phyloP scores from a whole-genome alignment of 30 jellyfish, hydroid and myxozoan species.

The Aurelia sp. region DNA sequence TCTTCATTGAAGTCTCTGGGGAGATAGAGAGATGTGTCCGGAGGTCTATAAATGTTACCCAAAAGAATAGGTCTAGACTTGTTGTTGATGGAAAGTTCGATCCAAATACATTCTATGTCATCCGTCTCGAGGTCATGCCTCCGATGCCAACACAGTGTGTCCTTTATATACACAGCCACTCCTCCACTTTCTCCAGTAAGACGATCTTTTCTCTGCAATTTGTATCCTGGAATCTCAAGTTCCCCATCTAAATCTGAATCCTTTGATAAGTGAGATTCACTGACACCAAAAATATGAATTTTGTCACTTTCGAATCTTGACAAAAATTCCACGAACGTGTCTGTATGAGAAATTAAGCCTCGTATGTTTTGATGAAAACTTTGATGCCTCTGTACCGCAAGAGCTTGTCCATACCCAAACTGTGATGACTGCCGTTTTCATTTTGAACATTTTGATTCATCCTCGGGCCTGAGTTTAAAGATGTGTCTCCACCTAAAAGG shows the following conservation, averaged over 20 bases:
- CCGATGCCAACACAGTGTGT: conserved; percentile 37
- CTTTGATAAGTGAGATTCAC: conserved; percentile 18
- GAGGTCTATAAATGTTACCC: conserved; percentile 45
- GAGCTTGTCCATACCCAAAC: no score
- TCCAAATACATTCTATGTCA: conserved; percentile 47
- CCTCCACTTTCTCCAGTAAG: conserved; percentile 53
- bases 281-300: conserved; percentile 25
- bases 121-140: conserved; percentile 41
- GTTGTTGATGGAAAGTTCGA: conserved; percentile 27
- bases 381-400: not conserved
- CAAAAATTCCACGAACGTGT: conserved; percentile 27
- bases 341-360: conserved; percentile 24
- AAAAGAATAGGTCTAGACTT: conserved; percentile 28
- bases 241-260: conserved; percentile 22
- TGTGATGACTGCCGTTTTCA: no score
- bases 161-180: conserved; percentile 38
- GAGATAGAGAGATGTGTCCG: conserved; percentile 33
- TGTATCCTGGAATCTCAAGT: conserved; percentile 30
- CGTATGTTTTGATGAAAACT: conserved; percentile 31
- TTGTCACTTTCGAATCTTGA: conserved; percentile 15
- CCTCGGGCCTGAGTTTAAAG: conserved; percentile 3
- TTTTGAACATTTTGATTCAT: not conserved
- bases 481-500: conserved; percentile 16
- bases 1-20: conserved; percentile 36
- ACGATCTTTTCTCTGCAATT: conserved; percentile 40